phyloP scores from a whole-genome alignment of 2,797 vertebrate species.

The Brachyalestes nurse region DNA sequence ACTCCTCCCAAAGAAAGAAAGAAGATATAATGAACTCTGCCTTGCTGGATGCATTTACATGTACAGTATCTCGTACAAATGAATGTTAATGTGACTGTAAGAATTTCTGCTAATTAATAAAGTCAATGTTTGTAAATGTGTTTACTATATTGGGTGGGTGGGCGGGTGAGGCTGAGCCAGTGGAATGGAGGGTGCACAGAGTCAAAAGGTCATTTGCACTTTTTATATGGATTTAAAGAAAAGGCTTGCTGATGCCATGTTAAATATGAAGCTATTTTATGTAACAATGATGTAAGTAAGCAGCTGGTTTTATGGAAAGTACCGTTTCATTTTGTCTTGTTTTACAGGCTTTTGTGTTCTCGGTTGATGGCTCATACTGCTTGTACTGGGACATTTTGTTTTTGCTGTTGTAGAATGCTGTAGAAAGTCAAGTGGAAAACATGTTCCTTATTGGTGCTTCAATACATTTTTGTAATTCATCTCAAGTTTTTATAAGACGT shows the following conservation, averaged over 20 bases:
- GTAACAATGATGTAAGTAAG: slow-evolving; percentile 48
- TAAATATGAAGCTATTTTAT: slow-evolving; percentile 55
- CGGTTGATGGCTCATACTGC: slow-evolving; percentile 1
- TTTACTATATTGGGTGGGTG: slow-evolving; percentile 31
- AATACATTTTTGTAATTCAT: slow-evolving; percentile 39
- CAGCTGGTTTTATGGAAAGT: slow-evolving; percentile 29
- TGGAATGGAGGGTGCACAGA: slow-evolving; percentile 10
- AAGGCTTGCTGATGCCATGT: slow-evolving; percentile 49
- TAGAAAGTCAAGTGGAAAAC: slow-evolving; percentile 36
- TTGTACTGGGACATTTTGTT: slow-evolving; percentile 20
- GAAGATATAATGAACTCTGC: slow-evolving; percentile 30
- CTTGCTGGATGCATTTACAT: slow-evolving; percentile 65
- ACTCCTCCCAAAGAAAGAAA: slow-evolving; percentile 47
- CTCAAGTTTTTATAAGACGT: not conserved
- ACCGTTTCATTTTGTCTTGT: slow-evolving; percentile 16
- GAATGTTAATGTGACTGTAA: slow-evolving; percentile 88
- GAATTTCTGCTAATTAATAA: slow-evolving; percentile 67
- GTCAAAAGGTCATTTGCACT: slow-evolving; percentile 55
- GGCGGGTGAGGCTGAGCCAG: not conserved
- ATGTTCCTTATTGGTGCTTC: slow-evolving; percentile 30
- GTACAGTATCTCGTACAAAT: slow-evolving; percentile 80
- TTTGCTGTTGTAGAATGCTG: slow-evolving; percentile 43
- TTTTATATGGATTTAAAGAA: slow-evolving; percentile 55
- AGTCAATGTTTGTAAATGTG: slow-evolving; percentile 53
- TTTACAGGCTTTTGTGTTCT: slow-evolving; percentile 13